Percentiles rank a stretch among this genome's conserved stretches.
phyloP scores from a whole-genome alignment of 53 echinoderm and acorn worm genomes.

The Hippasteria phrygiana region DNA sequence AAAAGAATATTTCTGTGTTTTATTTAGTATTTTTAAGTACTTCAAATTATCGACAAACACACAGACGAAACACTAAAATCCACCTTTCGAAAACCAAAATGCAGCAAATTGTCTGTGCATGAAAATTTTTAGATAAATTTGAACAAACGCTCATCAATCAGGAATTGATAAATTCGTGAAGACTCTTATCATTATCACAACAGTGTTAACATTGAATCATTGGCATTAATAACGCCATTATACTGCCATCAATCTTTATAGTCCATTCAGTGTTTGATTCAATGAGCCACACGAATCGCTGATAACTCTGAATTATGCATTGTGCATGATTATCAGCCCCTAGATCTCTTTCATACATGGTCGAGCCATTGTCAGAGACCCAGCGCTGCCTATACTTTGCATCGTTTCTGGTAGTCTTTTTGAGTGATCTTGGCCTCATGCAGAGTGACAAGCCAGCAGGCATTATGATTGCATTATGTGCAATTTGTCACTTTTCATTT shows the following conservation, averaged over 20 bases:
- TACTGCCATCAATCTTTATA: conserved; percentile 2
- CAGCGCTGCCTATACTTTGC: neutral
- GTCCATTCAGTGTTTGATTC: conserved; percentile 1
- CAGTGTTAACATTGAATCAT: conserved; percentile 43
- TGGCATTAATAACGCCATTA: neutral
- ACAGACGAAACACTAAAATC: no score
- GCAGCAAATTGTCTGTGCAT: no score
- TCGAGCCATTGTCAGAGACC: neutral
- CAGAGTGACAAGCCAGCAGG: conserved; percentile 40
- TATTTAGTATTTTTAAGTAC: no score
- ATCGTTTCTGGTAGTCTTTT: neutral
- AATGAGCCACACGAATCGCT: conserved; percentile 37
- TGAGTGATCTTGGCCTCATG: conserved; percentile 26
- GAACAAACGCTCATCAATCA: conserved; percentile 12
- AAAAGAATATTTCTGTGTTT: no score
- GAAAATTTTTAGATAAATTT: neutral
- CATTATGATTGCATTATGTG: conserved; percentile 52
- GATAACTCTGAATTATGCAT: conserved; percentile 15
- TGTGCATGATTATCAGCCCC: conserved; percentile 42
- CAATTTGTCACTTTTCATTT: conserved; percentile 64
- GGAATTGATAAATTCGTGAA: conserved; percentile 2
- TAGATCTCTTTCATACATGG: conserved; percentile 30
- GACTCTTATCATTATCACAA: conserved; percentile 10
- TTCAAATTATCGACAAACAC: no score
- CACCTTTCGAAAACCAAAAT: no score